phyloP scores from a whole-genome alignment of 2,113 vertebrate genomes.

The Boleophthalmus pectinirostris region DNA sequence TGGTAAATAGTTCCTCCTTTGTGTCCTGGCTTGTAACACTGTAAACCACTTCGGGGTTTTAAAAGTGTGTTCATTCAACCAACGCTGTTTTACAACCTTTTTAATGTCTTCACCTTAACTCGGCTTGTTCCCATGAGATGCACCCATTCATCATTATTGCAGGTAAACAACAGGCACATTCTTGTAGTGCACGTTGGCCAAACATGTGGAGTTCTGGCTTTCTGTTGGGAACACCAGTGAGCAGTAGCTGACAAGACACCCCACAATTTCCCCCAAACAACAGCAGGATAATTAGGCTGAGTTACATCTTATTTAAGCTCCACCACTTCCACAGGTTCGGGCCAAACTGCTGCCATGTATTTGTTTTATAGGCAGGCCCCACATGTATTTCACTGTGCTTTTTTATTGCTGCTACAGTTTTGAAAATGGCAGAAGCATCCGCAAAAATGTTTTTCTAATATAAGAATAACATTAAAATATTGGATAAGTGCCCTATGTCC shows the following conservation, averaged over 20 bases:
- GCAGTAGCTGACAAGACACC: neutral
- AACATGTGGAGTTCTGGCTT: constrained; percentile 19
- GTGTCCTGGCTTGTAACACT: neutral
- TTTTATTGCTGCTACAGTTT: neutral
- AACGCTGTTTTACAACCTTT: neutral
- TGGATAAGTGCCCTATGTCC: constrained; percentile 12
- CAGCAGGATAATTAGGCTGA: constrained; percentile 5
- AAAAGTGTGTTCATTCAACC: neutral
- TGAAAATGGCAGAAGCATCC: neutral
- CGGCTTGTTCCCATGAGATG: constrained; percentile 10
- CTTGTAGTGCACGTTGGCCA: constrained; percentile 18
- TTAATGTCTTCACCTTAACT: neutral
- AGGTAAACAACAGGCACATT: constrained; percentile 46
- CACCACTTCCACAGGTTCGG: neutral
- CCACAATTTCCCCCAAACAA: constrained; percentile 14
- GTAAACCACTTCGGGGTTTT: neutral
- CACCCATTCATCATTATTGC: constrained; percentile 42
- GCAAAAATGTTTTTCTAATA: constrained; percentile 4
- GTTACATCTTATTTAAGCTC: neutral
- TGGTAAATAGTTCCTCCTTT: neutral
- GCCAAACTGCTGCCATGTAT: neutral
- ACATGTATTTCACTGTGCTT: neutral
- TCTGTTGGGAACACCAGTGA: constrained; percentile 27
- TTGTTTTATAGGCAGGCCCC: neutral
- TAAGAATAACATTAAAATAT: neutral